Conservation (phyloP, 2,888 invertebrate species). For the Oxyteleia sp. region DNA sequence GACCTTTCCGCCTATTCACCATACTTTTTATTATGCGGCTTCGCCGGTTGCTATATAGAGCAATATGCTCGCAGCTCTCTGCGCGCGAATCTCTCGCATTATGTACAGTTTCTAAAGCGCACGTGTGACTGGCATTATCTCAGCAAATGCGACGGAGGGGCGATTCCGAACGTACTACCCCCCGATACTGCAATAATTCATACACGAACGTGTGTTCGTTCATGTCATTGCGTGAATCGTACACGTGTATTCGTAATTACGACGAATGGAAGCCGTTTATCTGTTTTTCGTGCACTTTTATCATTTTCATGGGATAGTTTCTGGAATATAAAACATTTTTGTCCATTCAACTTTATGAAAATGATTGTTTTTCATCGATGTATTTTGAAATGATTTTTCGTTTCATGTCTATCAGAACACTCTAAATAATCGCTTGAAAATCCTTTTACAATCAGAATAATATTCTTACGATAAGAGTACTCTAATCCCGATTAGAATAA, state of each 20-base stretch:
- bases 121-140: slow-evolving; percentile 80
- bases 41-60: slow-evolving; percentile 30
- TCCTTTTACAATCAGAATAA: no score
- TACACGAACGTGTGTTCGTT: slow-evolving; percentile 29
- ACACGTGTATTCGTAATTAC: slow-evolving; percentile 13
- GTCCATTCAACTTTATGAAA: background rate
- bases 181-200: slow-evolving; percentile 61
- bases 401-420: no score
- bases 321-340: background rate
- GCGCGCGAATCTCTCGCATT: slow-evolving; percentile 62
- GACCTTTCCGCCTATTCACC: slow-evolving; percentile 54
- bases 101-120: slow-evolving; percentile 72
- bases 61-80: slow-evolving; percentile 52
- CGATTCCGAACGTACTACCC: slow-evolving; percentile 33
- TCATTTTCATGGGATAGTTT: slow-evolving; percentile 10
- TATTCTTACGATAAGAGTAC: no score
- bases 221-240: slow-evolving; percentile 25
- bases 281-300: slow-evolving; percentile 22
- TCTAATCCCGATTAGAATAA: no score
- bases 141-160: slow-evolving; percentile 74
- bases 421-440: no score
- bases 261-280: slow-evolving; percentile 13
- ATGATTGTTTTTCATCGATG: no score
- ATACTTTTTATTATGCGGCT: slow-evolving; percentile 62
- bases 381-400: no score